A percentile compares a stretch with the other conserved stretches of the same genome.
Evolutionary conservation across 2,888 invertebrate species (phyloP).

Genomic region (Pammene aurita): DNA sequence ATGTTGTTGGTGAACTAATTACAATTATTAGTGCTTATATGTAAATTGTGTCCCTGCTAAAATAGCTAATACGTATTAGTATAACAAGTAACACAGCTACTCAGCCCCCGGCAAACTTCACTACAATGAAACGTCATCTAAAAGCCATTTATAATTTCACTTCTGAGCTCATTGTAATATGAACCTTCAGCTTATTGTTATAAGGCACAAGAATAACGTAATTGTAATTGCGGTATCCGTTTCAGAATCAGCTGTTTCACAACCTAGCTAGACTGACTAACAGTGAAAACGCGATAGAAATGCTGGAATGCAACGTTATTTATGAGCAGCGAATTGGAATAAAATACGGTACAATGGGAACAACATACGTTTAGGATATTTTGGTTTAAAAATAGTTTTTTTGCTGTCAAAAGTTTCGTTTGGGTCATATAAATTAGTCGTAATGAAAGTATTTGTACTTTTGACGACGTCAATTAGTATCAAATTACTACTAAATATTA

Average conservation of each 20-base stretch:
- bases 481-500: no score
- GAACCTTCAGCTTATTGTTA: not conserved
- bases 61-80: no score
- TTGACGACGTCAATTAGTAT: no score
- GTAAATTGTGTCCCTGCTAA: no score
- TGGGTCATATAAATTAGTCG: no score
- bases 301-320: not conserved
- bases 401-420: no score
- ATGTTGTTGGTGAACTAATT: no score
- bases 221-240: constrained; percentile 4
- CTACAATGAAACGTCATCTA: constrained; percentile 12
- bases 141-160: constrained; percentile 17
- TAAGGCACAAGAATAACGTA: not conserved
- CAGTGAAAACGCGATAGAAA: constrained; percentile 15
- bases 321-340: constrained; percentile 1
- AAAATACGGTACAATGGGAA: not conserved
- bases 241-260: constrained; percentile 20
- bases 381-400: no score
- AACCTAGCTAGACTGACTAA: constrained; percentile 28
- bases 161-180: not conserved
- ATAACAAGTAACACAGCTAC: no score
- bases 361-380: not conserved
- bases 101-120: not conserved
- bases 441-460: no score
- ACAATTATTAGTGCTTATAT: no score